phyloP scores from a whole-genome alignment of 1,140 invertebrate genomes.

The Lethocerus indicus region DNA sequence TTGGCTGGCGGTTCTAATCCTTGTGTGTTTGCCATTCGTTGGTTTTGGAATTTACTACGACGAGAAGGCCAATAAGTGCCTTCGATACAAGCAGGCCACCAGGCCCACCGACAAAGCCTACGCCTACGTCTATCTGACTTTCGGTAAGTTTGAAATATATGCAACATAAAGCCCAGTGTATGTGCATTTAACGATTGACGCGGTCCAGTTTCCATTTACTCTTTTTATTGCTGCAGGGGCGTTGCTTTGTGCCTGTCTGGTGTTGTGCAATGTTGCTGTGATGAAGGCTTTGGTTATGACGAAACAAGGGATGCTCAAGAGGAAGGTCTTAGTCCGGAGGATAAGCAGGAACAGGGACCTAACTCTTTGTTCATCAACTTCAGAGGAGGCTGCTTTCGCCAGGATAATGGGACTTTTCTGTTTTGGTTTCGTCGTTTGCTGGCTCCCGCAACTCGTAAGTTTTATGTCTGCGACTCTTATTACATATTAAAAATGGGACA shows the following conservation, averaged over 20 bases:
- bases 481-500: neutral
- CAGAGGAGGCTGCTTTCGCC: slow-evolving; percentile 67
- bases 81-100: slow-evolving; percentile 50
- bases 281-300: slow-evolving; percentile 37
- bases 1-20: slow-evolving; percentile 44
- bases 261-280: slow-evolving; percentile 66
- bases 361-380: slow-evolving; percentile 30
- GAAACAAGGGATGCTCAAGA: slow-evolving; percentile 6
- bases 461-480: neutral
- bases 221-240: slow-evolving; percentile 33
- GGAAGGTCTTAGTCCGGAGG: slow-evolving; percentile 16
- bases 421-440: slow-evolving; percentile 64
- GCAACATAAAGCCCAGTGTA: neutral
- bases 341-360: slow-evolving; percentile 18
- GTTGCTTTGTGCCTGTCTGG: slow-evolving; percentile 52
- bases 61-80: slow-evolving; percentile 29
- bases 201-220: no score
- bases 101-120: slow-evolving; percentile 46
- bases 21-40: slow-evolving; percentile 56
- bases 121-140: slow-evolving; percentile 57
- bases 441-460: slow-evolving; percentile 73
- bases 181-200: neutral
- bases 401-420: slow-evolving; percentile 66
- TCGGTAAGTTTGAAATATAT: slow-evolving; percentile 36
- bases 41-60: slow-evolving; percentile 64